phyloP scores from a whole-genome alignment of 2,113 vertebrate genomes.

The Pterocles gutturalis region DNA sequence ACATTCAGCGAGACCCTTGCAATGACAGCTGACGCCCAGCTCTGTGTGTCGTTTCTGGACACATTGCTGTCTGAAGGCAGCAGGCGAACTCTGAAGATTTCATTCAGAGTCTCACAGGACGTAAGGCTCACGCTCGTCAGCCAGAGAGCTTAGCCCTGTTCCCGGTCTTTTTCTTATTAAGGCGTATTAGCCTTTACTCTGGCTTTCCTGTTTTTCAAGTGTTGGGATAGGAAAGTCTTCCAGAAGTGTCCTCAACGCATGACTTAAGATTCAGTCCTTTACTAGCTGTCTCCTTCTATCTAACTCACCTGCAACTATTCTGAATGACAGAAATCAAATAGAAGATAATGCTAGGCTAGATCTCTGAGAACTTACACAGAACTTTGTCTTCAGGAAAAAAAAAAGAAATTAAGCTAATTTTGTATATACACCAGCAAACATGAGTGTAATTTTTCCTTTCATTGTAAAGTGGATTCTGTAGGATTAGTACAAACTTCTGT shows the following conservation, averaged over 20 bases:
- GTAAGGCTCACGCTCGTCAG: fast-evolving
- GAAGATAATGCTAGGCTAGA: background rate
- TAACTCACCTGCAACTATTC: background rate
- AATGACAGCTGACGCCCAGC: background rate
- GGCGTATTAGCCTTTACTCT: background rate
- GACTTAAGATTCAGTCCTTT: background rate
- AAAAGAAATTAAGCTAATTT: background rate
- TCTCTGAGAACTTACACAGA: background rate
- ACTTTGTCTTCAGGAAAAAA: background rate
- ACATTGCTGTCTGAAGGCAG: fast-evolving
- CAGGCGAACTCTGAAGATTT: background rate
- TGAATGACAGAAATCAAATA: background rate
- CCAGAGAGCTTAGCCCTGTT: background rate
- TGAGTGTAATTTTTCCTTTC: background rate
- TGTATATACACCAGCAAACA: background rate
- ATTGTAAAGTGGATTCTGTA: background rate
- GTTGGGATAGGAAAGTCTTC: background rate
- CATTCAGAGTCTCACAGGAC: background rate
- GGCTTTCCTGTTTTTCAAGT: background rate
- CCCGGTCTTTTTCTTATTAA: background rate
- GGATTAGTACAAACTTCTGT: background rate
- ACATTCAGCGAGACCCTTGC: background rate
- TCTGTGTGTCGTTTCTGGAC: background rate
- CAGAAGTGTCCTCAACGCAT: background rate
- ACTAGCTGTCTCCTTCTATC: background rate